Percentiles rank a stretch among this genome's conserved stretches.
phyloP scores from a whole-genome alignment of 2,888 invertebrate genomes.

The Diplazon laetatorius region DNA sequence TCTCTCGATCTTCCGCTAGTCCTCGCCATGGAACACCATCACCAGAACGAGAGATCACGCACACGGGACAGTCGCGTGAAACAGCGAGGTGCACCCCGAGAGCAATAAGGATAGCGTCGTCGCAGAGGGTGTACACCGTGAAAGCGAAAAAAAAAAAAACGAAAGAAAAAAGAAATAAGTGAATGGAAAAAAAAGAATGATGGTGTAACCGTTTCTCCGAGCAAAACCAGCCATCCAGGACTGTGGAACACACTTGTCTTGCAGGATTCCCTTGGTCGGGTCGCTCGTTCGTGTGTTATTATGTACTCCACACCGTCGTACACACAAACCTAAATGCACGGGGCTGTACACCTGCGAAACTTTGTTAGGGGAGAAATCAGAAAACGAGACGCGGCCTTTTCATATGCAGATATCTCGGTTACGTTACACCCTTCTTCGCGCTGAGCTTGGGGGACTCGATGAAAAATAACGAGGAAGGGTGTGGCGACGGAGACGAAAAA shows the following conservation, averaged over 20 bases:
- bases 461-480: constrained; percentile 70
- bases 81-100: constrained; percentile 20
- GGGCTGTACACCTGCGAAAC: constrained; percentile 81
- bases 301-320: constrained; percentile 19
- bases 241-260: constrained; percentile 79
- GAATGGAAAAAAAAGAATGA: constrained; percentile 78
- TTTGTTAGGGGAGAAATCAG: constrained; percentile 69
- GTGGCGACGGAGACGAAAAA: not conserved
- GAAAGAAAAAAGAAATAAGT: constrained; percentile 62
- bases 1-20: constrained; percentile 57
- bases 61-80: constrained; percentile 52
- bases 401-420: constrained; percentile 79
- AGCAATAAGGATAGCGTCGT: constrained; percentile 22
- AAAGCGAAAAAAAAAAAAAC: constrained; percentile 75
- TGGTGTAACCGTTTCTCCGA: constrained; percentile 80
- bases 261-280: constrained; percentile 66
- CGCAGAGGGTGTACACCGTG: constrained; percentile 36
- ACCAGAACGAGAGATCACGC: constrained; percentile 44
- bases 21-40: constrained; percentile 49
- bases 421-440: constrained; percentile 76
- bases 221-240: constrained; percentile 61
- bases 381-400: constrained; percentile 74
- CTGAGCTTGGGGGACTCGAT: constrained; percentile 59
- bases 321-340: constrained; percentile 68
- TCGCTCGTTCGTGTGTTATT: constrained; percentile 19